Percentiles rank a stretch among this genome's conserved stretches.
Evolutionary conservation across 2,888 invertebrate genomes (phyloP).

Genomic region (Cremastinae sp.): DNA sequence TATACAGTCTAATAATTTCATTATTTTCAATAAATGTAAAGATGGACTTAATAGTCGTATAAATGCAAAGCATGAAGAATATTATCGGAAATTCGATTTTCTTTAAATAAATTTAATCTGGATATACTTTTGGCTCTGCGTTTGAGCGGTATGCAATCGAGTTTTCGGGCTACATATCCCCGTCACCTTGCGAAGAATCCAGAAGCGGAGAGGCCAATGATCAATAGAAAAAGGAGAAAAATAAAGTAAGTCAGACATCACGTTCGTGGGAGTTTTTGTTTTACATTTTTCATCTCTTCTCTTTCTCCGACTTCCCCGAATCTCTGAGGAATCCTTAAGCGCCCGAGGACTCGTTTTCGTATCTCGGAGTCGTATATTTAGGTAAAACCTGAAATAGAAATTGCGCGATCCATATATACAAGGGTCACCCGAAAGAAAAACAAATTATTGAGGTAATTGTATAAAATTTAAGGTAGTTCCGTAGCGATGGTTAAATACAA

Average conservation of each 20-base stretch:
- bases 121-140: background rate
- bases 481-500: too few species aligned
- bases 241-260: conserved; percentile 8
- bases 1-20: too few species aligned
- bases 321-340: background rate
- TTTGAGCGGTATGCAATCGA: conserved; percentile 2
- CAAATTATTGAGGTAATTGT: too few species aligned
- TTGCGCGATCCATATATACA: background rate
- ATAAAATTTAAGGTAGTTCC: too few species aligned
- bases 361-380: conserved; percentile 28
- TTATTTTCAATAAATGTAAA: too few species aligned
- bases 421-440: too few species aligned
- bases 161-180: conserved; percentile 18
- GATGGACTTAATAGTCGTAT: too few species aligned
- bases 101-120: background rate
- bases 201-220: conserved; percentile 11
- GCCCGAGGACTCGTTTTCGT: background rate
- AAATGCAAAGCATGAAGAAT: too few species aligned
- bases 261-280: conserved; percentile 6
- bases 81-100: too few species aligned
- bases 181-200: background rate
- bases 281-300: conserved; percentile 1
- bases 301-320: background rate
- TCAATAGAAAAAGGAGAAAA: conserved; percentile 15
- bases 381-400: background rate